Evolutionary conservation across 2,888 invertebrate genomes (phyloP).

Genomic region (Tetragonisca angustula): DNA sequence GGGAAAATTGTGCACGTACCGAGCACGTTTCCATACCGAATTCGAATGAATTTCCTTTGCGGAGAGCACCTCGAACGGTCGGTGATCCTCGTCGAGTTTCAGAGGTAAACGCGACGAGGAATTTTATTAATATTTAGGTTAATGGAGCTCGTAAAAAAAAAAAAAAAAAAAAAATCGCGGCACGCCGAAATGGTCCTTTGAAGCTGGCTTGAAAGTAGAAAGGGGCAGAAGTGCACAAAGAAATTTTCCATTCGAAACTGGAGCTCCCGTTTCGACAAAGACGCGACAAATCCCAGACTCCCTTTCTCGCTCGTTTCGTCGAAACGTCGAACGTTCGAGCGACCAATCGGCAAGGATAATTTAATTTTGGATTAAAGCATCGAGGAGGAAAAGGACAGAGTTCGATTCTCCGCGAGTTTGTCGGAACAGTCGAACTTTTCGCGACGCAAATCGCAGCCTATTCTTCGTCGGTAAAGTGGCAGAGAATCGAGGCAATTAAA

Average conservation of each 20-base stretch:
- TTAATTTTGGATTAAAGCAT: not conserved
- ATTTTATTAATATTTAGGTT: conserved; percentile 23
- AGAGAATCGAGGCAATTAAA: not conserved
- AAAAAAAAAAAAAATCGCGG: conserved; percentile 6
- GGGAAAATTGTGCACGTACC: conserved; percentile 24
- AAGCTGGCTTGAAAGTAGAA: conserved; percentile 2
- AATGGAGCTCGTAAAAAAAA: conserved; percentile 14
- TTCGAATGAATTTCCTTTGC: conserved; percentile 10
- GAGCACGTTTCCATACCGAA: conserved; percentile 13
- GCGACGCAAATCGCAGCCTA: not conserved
- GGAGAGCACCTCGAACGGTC: not conserved
- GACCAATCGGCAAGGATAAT: not conserved
- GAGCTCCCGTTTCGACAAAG: not conserved
- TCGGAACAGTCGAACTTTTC: not conserved
- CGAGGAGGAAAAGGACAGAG: no score
- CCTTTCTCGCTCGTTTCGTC: not conserved
- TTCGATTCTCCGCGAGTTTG: not conserved
- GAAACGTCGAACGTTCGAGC: not conserved
- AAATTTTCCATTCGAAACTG: not conserved
- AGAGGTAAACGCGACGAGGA: conserved; percentile 8
- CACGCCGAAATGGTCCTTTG: conserved; percentile 12
- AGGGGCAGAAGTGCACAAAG: not conserved
- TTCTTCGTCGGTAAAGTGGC: not conserved
- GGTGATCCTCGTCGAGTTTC: not conserved
- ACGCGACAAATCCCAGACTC: not conserved